Base-by-base conservation (phyloP, 2,113 vertebrate genomes). In the Conger conger region DNA sequence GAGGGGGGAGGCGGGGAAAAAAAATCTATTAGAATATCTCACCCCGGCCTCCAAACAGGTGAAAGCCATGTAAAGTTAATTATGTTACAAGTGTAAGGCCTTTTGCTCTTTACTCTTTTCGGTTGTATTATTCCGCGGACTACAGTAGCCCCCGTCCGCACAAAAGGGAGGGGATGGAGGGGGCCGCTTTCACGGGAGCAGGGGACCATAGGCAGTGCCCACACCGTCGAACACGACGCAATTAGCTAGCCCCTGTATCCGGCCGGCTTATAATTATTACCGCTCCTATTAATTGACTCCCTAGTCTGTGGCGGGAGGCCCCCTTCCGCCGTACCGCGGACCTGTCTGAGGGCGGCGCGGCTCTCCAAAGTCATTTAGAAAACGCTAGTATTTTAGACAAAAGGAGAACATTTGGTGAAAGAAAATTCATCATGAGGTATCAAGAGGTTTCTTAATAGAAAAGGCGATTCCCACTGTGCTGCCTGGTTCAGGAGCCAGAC, bases 361-460 rank as follows among this genome's bases (percentile, higher is more conserved):
- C 96, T 97, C 96, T 99, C 97, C 96, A 96, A 98, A 98, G 97
- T 97, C 97, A 97, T 98, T 99, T 98, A 98, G 97, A 97, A 98
- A 93, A 97, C 95, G 96, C 97, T 97, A 97, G 97, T 98, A 97
- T 98, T 98, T 97, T 96, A 97, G 95, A 97, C 96, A 84, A 84
- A 84, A 80, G 97, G 96, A 97, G 97, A 98, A 98, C 97, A 99
- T 99, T 99, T 98, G 97, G 97, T 97, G 97, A 98, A 97, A 97
- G 98, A 98, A 97, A 98, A 99, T 99, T 99, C 97, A 99, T 99
- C 97, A 99, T 99, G 97, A 98, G 96, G 97, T 99, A 98, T 99
- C 98, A 97, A 97, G 97, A 99, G 97, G 97, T 99, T 94, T 53
- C 96, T 97, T 98, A 98, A 98, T 98, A 99, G 97, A 98, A 99